Conservation (phyloP, 2,888 invertebrate genomes). For the Pardosa pseudoannulata region DNA sequence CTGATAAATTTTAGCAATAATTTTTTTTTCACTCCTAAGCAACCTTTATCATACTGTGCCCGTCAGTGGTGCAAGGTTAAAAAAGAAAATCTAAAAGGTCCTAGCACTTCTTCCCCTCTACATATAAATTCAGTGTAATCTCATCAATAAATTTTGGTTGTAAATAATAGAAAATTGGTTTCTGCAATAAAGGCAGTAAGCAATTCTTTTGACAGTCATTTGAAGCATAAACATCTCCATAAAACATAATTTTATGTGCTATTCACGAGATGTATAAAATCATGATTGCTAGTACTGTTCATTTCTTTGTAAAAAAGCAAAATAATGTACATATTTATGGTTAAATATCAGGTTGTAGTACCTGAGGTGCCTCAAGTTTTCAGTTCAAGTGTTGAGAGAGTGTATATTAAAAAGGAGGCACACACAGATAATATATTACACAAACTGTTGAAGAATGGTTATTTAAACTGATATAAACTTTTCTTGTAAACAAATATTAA, state of each 20-base stretch:
- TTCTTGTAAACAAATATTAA: conserved; percentile 64
- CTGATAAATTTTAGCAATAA: conserved; percentile 4
- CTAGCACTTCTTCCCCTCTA: background rate
- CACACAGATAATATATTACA: conserved; percentile 64
- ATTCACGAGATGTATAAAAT: conserved; percentile 52
- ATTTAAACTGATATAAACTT: conserved; percentile 65
- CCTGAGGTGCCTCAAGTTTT: conserved; percentile 59
- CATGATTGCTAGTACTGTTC: conserved; percentile 47
- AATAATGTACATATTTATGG: conserved; percentile 53
- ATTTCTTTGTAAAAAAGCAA: conserved; percentile 58
- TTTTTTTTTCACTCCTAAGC: background rate
- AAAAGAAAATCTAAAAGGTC: background rate
- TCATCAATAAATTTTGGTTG: background rate
- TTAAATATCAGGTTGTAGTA: conserved; percentile 64
- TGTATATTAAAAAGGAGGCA: conserved; percentile 49
- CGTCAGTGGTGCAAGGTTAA: background rate
- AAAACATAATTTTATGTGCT: conserved; percentile 34
- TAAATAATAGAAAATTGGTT: background rate
- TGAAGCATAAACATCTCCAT: conserved; percentile 32
- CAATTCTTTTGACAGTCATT: conserved; percentile 19
- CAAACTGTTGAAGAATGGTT: conserved; percentile 54
- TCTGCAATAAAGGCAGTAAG: conserved; percentile 29
- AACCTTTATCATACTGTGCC: background rate
- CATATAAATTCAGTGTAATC: background rate
- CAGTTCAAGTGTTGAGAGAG: conserved; percentile 49